phyloP scores from a whole-genome alignment of 92 coral and sea anemone species.

The Montipora capitata region DNA sequence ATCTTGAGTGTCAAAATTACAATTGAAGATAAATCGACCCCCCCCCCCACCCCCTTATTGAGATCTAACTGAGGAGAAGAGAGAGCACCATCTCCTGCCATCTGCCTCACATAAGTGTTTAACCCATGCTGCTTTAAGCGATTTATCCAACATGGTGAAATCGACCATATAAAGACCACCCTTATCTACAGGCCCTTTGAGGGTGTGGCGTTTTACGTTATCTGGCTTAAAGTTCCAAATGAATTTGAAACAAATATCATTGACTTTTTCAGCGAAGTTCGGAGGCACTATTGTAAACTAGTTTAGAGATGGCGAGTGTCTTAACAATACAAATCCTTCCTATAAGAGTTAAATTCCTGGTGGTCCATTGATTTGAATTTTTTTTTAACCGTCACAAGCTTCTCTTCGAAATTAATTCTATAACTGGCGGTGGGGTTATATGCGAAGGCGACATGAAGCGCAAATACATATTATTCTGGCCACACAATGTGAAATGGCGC shows the following conservation, averaged over 20 bases:
- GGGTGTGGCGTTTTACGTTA: not conserved
- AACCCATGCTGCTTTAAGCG: not conserved
- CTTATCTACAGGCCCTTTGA: too few species aligned
- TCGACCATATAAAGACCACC: not conserved
- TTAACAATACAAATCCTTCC: conserved; percentile 21
- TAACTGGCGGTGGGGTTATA: not conserved
- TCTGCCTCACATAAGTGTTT: not conserved
- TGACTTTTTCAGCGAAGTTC: not conserved
- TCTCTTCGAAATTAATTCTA: not conserved
- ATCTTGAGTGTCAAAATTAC: not conserved
- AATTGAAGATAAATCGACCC: too few species aligned
- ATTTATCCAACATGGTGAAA: not conserved
- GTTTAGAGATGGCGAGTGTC: too few species aligned
- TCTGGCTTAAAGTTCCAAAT: not conserved
- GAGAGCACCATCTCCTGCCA: not conserved
- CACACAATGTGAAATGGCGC: not conserved
- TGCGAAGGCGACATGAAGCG: not conserved
- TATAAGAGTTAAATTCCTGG: conserved; percentile 14
- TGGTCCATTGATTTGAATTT: not conserved
- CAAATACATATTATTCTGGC: not conserved
- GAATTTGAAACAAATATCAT: not conserved
- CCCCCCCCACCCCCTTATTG: not conserved
- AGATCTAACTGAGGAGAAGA: not conserved
- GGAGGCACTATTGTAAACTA: not conserved
- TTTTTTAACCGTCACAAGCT: conserved; percentile 3